Conservation (phyloP, 1,140 invertebrate genomes). For the Sesamia nonagrioides region DNA sequence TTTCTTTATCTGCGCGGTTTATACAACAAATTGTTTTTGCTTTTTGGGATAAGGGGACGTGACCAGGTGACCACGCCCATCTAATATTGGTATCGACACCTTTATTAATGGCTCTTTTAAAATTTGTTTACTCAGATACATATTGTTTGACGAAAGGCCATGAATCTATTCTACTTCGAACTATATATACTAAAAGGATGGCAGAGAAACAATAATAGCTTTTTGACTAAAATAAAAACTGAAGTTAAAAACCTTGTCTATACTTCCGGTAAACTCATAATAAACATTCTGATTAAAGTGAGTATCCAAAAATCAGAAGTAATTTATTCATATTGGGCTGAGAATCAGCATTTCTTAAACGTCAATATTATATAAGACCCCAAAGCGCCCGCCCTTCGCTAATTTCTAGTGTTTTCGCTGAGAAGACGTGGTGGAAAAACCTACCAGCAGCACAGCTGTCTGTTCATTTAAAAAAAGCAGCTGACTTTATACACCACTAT, state of each 20-base stretch:
- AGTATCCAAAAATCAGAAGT: too few species aligned
- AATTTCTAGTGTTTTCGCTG: too few species aligned
- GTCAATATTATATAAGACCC: too few species aligned
- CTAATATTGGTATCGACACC: conserved; percentile 1
- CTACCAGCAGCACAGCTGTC: too few species aligned
- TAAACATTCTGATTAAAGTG: neutral
- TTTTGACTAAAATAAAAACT: neutral
- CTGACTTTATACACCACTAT: too few species aligned
- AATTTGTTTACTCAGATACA: conserved; percentile 1
- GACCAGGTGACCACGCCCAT: neutral
- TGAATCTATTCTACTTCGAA: conserved; percentile 8
- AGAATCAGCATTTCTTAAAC: too few species aligned
- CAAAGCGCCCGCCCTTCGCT: too few species aligned
- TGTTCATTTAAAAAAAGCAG: too few species aligned
- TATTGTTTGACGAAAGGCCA: neutral
- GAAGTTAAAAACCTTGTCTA: neutral
- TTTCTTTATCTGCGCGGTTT: too few species aligned
- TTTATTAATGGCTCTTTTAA: conserved; percentile 12
- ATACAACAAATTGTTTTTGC: conserved; percentile 9
- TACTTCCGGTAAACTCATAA: neutral
- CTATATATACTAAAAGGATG: neutral
- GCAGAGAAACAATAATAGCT: conserved; percentile 8
- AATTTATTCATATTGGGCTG: too few species aligned
- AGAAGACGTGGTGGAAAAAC: too few species aligned
- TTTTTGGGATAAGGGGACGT: neutral